Conservation (phyloP, 2,888 invertebrate species). For the Stenolophus ochropezus region DNA sequence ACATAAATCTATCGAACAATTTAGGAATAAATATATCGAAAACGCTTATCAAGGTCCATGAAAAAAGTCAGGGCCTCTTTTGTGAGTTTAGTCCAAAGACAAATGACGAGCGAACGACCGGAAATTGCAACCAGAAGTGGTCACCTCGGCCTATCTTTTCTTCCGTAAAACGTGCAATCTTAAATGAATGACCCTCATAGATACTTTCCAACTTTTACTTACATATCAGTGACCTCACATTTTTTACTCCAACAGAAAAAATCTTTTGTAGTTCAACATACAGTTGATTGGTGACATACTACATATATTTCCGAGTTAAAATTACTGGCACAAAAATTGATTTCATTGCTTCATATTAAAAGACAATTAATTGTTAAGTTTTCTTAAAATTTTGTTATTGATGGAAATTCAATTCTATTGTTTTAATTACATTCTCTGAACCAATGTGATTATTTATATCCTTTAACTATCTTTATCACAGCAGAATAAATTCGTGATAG, state of each 20-base stretch:
- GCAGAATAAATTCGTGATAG: no score
- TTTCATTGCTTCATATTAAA: no score
- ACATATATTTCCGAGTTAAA: no score
- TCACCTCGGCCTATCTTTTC: slow-evolving; percentile 31
- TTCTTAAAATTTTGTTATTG: no score
- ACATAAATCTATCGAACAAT: not conserved
- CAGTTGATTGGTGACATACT: no score
- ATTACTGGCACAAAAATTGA: no score
- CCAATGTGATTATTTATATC: no score
- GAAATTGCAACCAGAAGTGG: slow-evolving; percentile 55
- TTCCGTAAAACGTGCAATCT: slow-evolving; percentile 33
- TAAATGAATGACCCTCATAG: slow-evolving; percentile 36
- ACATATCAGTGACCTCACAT: slow-evolving; percentile 18
- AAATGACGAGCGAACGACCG: slow-evolving; percentile 60
- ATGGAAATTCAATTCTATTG: no score
- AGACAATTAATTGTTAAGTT: no score
- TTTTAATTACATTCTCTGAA: no score
- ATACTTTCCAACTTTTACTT: slow-evolving; percentile 11
- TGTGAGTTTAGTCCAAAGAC: slow-evolving; percentile 35
- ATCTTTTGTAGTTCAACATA: not conserved
- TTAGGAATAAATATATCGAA: not conserved
- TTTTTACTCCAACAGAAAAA: slow-evolving; percentile 12
- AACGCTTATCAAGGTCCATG: not conserved
- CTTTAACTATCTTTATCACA: no score
- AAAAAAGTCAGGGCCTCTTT: not conserved